Conservation (phyloP, 1,140 invertebrate genomes). For the Magallana angulata region DNA sequence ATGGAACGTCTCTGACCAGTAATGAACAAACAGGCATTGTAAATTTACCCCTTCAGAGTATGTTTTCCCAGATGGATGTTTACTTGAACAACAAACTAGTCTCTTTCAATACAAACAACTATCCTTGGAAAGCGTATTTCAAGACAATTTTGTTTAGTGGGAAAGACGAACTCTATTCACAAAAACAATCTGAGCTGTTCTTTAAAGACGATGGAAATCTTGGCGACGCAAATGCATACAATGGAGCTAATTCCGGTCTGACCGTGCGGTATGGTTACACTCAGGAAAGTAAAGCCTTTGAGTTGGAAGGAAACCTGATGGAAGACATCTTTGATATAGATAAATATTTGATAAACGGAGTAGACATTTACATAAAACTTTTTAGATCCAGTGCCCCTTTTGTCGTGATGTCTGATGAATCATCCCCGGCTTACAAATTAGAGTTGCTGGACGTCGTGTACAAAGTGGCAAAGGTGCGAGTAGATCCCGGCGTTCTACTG, state of each 20-base stretch:
- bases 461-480: slow-evolving; percentile 46
- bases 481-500: slow-evolving; percentile 50
- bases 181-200: slow-evolving; percentile 47
- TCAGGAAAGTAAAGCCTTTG: slow-evolving; percentile 42
- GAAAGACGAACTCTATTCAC: slow-evolving; percentile 44
- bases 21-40: no score
- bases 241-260: slow-evolving; percentile 42
- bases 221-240: slow-evolving; percentile 32
- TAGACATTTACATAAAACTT: slow-evolving; percentile 50
- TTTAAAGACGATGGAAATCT: slow-evolving; percentile 46
- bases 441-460: slow-evolving; percentile 48
- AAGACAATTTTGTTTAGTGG: slow-evolving; percentile 48
- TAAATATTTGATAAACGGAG: slow-evolving; percentile 51
- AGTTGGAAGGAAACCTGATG: slow-evolving; percentile 45
- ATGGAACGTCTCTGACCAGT: no score
- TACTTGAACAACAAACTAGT: no score
- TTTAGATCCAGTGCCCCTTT: slow-evolving; percentile 48
- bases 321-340: no score
- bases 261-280: slow-evolving; percentile 46
- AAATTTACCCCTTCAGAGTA: no score
- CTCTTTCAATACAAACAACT: slow-evolving; percentile 53
- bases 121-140: slow-evolving; percentile 54
- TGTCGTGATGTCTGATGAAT: slow-evolving; percentile 46
- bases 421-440: slow-evolving; percentile 43
- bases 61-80: no score